phyloP scores from a whole-genome alignment of 1,140 invertebrate genomes.

The Temnothorax curvispinosus region DNA sequence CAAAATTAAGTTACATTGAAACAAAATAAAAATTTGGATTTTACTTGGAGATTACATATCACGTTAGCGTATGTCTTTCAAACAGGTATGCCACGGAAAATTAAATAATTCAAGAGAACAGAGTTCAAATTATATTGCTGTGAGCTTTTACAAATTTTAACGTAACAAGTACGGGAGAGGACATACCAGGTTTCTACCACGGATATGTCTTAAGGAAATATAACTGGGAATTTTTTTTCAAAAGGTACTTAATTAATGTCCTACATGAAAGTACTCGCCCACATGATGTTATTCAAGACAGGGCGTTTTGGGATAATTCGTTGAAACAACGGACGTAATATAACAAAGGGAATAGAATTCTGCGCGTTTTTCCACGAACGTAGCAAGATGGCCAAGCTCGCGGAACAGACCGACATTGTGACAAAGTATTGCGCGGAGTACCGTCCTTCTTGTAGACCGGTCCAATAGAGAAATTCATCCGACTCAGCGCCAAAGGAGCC shows the following conservation, averaged over 20 bases:
- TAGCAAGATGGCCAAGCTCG: conserved; percentile 4
- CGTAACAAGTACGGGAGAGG: neutral
- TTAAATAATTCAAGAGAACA: neutral
- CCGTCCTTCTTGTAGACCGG: conserved; percentile 25
- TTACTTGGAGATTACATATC: neutral
- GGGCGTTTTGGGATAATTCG: conserved; percentile 15
- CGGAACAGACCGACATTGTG: conserved; percentile 27
- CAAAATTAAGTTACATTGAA: neutral
- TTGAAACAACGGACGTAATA: conserved; percentile 36
- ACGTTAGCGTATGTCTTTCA: neutral
- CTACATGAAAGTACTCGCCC: neutral
- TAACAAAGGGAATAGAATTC: conserved; percentile 21
- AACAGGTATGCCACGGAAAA: neutral
- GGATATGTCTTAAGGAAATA: neutral
- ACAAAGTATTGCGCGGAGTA: conserved; percentile 45
- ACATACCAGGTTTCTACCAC: neutral
- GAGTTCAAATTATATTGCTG: neutral
- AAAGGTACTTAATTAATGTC: conserved; percentile 14
- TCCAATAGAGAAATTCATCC: conserved; percentile 60
- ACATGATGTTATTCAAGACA: conserved; percentile 3
- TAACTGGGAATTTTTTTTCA: neutral
- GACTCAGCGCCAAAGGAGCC: conserved; percentile 43
- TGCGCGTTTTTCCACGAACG: conserved; percentile 15
- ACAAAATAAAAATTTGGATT: neutral
- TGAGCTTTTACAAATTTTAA: neutral